Percentiles rank a stretch among this genome's conserved stretches.
Conservation (phyloP, 2,113 vertebrate species). For the Lamprologus ornatipinnis region DNA sequence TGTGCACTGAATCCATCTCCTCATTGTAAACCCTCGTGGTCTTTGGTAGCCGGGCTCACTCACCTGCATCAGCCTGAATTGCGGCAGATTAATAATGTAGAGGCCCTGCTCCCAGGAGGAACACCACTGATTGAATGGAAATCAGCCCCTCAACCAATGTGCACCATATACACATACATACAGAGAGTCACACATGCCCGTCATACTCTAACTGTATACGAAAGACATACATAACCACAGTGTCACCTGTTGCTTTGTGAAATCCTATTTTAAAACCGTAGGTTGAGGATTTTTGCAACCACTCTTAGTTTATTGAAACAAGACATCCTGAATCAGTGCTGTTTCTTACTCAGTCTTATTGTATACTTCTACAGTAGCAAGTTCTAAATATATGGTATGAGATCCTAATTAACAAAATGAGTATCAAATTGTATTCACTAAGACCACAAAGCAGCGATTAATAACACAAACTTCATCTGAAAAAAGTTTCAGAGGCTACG, state of each 20-base stretch:
- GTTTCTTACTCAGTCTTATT: neutral
- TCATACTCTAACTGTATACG: neutral
- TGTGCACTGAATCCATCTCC: neutral
- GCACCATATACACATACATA: neutral
- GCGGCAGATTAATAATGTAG: slow-evolving; percentile 26
- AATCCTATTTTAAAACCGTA: neutral
- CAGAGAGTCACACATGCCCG: neutral
- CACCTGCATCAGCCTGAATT: neutral
- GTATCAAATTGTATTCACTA: neutral
- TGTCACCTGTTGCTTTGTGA: neutral
- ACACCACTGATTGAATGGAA: neutral
- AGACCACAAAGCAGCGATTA: neutral
- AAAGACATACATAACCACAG: neutral
- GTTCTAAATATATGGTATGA: neutral
- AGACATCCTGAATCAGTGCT: neutral
- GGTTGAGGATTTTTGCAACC: neutral
- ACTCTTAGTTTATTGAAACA: neutral
- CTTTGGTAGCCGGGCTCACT: neutral
- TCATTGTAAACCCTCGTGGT: neutral
- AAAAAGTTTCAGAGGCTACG: neutral
- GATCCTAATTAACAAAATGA: neutral
- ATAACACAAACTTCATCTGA: neutral
- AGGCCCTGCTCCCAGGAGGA: neutral
- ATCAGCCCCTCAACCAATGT: neutral
- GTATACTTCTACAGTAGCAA: neutral